phyloP scores from a whole-genome alignment of 2,113 vertebrate species.

The Trochalopteron elliotii region DNA sequence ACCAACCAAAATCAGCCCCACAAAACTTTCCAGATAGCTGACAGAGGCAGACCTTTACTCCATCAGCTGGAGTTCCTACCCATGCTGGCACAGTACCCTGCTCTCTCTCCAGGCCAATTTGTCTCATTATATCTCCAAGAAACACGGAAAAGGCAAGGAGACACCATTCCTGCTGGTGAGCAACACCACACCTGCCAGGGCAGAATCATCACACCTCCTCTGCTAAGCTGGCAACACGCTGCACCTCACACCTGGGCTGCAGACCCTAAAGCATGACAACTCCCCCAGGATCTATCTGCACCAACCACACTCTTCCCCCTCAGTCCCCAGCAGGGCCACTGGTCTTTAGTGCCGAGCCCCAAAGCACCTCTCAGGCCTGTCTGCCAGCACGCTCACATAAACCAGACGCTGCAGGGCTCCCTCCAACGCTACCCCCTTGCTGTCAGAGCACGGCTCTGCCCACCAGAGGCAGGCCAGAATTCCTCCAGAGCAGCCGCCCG shows the following conservation, averaged over 20 bases:
- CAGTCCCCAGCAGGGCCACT: fast-evolving
- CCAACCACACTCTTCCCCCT: neutral
- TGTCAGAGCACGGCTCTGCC: neutral
- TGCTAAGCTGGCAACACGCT: neutral
- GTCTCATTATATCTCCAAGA: neutral
- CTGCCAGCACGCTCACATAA: fast-evolving
- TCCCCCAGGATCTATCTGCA: neutral
- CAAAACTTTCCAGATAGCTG: neutral
- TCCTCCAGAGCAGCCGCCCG: neutral
- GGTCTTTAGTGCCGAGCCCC: neutral
- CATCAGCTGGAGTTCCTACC: neutral
- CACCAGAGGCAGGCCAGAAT: neutral
- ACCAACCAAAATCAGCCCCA: neutral
- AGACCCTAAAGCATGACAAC: neutral
- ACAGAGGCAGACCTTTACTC: neutral
- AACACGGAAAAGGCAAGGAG: neutral
- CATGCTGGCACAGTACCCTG: neutral
- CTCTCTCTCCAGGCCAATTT: neutral
- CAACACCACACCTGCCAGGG: neutral
- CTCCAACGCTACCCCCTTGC: fast-evolving
- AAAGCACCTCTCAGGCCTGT: neutral
- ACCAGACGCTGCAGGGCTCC: fast-evolving
- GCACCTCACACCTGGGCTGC: neutral
- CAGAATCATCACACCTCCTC: neutral
- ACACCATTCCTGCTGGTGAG: neutral